phyloP scores from a whole-genome alignment of 2,888 invertebrate genomes.

The Cantharis rufa region DNA sequence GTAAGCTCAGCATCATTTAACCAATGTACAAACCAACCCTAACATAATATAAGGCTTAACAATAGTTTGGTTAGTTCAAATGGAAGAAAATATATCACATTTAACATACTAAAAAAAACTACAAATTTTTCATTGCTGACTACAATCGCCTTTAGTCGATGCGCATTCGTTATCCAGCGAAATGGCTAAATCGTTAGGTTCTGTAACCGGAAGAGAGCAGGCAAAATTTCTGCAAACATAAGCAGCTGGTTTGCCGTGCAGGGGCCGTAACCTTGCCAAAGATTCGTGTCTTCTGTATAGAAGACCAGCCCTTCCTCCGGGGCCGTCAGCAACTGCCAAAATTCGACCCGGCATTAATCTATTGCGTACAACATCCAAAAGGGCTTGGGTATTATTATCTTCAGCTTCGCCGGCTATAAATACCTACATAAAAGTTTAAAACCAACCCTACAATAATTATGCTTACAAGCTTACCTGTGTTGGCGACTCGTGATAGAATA shows the following conservation, averaged over 20 bases:
- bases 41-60: neutral
- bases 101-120: neutral
- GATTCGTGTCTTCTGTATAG: conserved; percentile 51
- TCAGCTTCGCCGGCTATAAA: conserved; percentile 68
- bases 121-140: neutral
- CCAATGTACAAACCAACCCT: neutral
- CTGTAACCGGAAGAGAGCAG: conserved; percentile 76
- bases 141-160: neutral
- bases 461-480: conserved; percentile 66
- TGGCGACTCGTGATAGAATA: conserved; percentile 70
- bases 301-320: conserved; percentile 50
- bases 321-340: conserved; percentile 68
- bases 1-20: neutral
- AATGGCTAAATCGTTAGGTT: conserved; percentile 64
- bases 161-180: conserved; percentile 54
- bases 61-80: neutral
- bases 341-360: conserved; percentile 71
- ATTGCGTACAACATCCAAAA: conserved; percentile 68
- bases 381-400: conserved; percentile 67
- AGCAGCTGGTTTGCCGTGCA: conserved; percentile 69
- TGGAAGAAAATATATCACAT: neutral
- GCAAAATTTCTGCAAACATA: conserved; percentile 79
- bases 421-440: conserved; percentile 58
- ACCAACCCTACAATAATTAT: neutral
- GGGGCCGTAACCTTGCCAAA: conserved; percentile 57